Base-by-base conservation (phyloP, 2,888 invertebrate species). In the Aphodius sticticus region DNA sequence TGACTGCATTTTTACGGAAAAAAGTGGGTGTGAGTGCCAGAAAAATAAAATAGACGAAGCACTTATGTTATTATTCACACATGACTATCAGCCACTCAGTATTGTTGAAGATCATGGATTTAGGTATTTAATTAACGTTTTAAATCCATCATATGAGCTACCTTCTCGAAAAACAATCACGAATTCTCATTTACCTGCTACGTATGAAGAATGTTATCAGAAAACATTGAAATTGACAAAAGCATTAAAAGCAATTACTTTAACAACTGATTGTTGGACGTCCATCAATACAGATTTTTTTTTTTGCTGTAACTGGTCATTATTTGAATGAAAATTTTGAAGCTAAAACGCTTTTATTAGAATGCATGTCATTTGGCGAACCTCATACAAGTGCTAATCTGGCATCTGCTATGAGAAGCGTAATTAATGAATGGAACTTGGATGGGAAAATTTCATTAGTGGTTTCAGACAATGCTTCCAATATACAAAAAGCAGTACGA, bases 181-280 rank as follows among this genome's bases (percentile, higher is more conserved):
- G n/a, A 77, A 80, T 71, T 81, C 53, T 16, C 75, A 83, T 36
- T 72, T 84, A 16, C 83, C 83, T 16, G 80, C 78, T 9, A 36
- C 71, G 37, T 82, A 83, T 70, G 81, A 83, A 76, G 6, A 72
- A 80, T 15, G 71, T 77, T 70, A 69, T 77, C 16, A 77, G 14
- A 69, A 77, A 69, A 77, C 26, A 16, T 16, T 35, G 37, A 70
- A 77, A 35, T 16, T 70, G 26, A 26, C 53, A 53, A 1, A 53
- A 53, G 53, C 53, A 53, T 53, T 82, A 72, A 75, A 78, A 70
- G 78, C 80, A 70, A 81, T 84, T 15, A 82, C 84, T 78, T 26
- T 87, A 72, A 86, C 86, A 69, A 86, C 85, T 6, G 86, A 87
- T 81, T 83, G 84, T 76, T 86, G 86, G 86, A 86, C 86, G 15